Evolutionary conservation across 2,797 vertebrate species (phyloP), one percentile per base, ranked within the genome.

Genomic region (Rachycentron canadum): DNA sequence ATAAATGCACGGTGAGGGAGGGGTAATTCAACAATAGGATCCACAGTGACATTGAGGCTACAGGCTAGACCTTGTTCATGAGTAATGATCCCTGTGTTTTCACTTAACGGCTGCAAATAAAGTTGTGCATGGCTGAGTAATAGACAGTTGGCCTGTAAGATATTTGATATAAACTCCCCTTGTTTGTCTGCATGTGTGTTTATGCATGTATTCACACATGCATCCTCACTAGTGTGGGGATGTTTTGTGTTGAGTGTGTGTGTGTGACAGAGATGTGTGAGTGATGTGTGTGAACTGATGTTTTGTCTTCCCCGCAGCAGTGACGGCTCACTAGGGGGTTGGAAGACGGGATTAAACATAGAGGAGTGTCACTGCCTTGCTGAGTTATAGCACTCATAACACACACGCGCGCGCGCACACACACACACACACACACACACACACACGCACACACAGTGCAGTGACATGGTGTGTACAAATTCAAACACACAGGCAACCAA

Each of bases 351-450:
- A 95, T 94, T 93, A 95, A 92, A 92, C 92, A 94, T 88, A 90
- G 89, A 90, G 85, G 90, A 86, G 89, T 90, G 92, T 94, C 93
- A 93, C 73, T 70, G 91, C 86, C 88, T 87, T 26, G 76, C 86
- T 95, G 95, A 95, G 93, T 95, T 94, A 95, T 95, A 88, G 92
- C 92, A 85, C 93, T 95, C 95, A 95, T 95, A 94, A 95, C 87
- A 84, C 88, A 90, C 78, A 90, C 81, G 88, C 81, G 91, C 84
- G 84, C 84, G 83, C 83, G 78, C 66, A 81, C 80, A 81, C 74
- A 74, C 69, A 74, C 67, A 75, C 62, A 71, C 63, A 79, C 78
- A 81, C 65, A 84, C 62, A 69, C 52, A 73, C 56, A 70, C 67
- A 79, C 57, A 72, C 68, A 75, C 34, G 73, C 9, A 73, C 41